Conservation (phyloP, 2,113 vertebrate genomes). For the Hippolais icterina region DNA sequence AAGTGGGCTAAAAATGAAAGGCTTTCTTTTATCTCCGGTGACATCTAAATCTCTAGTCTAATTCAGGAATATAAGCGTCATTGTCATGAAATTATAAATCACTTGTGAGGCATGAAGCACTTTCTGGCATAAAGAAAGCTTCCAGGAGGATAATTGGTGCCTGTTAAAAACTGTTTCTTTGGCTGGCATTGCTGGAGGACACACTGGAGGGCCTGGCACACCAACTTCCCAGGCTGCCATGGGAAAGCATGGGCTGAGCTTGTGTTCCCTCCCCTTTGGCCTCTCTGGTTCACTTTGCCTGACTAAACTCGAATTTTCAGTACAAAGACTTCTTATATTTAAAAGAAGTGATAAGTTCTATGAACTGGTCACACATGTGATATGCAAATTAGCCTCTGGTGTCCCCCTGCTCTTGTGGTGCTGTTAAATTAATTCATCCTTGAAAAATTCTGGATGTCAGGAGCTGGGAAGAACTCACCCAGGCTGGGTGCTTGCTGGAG, state of each 20-base stretch:
- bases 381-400: background rate
- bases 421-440: background rate
- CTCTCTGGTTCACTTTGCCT: background rate
- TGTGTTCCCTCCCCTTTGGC: background rate
- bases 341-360: background rate
- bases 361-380: fast-evolving
- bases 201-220: background rate
- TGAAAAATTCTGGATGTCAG: background rate
- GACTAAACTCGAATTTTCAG: background rate
- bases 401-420: background rate
- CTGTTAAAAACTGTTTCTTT: background rate
- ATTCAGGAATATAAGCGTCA: background rate
- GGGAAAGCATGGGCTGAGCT: background rate
- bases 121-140: background rate
- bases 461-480: background rate
- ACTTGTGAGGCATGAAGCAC: background rate
- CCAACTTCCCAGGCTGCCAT: background rate
- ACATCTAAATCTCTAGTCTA: background rate
- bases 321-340: background rate
- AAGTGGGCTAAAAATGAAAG: background rate
- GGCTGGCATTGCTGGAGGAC: background rate
- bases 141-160: background rate
- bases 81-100: background rate
- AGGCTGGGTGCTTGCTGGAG: background rate
- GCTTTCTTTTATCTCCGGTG: background rate